Percentiles rank a stretch among this genome's conserved stretches.
phyloP scores from a whole-genome alignment of 2,888 invertebrate genomes.

The Hermaeophaga mercurialis region DNA sequence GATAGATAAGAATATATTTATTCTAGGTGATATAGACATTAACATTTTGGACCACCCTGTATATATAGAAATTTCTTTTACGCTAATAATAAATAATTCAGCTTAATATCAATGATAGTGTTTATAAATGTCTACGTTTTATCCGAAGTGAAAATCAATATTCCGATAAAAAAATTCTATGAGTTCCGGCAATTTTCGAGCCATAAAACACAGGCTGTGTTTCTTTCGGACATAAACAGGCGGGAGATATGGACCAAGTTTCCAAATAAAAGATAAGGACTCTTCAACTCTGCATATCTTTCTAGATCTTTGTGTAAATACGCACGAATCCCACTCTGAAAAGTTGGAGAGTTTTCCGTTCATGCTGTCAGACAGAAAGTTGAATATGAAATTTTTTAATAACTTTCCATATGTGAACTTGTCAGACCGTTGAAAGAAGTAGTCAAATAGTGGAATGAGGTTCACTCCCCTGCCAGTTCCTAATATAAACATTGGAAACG shows the following conservation, averaged over 20 bases:
- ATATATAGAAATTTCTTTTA: no score
- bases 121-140: no score
- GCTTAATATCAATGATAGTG: no score
- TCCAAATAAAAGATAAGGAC: constrained; percentile 51
- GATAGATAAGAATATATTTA: no score
- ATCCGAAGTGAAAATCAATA: no score
- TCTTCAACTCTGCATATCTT: constrained; percentile 37
- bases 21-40: no score
- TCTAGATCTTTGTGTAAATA: constrained; percentile 31
- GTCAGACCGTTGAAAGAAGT: constrained; percentile 36
- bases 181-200: constrained; percentile 43
- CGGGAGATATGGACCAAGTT: constrained; percentile 49
- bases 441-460: constrained; percentile 29
- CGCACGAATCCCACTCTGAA: constrained; percentile 35
- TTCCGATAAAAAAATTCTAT: no score
- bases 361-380: constrained; percentile 41
- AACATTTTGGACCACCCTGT: no score
- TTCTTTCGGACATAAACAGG: constrained; percentile 47
- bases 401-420: constrained; percentile 44
- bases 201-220: constrained; percentile 48
- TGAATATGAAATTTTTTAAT: constrained; percentile 48
- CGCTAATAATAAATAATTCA: no score
- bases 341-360: constrained; percentile 45
- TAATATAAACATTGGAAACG: constrained; percentile 27
- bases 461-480: constrained; percentile 14